Conservation (phyloP, 2,113 vertebrate genomes). For the Castor canadensis region DNA sequence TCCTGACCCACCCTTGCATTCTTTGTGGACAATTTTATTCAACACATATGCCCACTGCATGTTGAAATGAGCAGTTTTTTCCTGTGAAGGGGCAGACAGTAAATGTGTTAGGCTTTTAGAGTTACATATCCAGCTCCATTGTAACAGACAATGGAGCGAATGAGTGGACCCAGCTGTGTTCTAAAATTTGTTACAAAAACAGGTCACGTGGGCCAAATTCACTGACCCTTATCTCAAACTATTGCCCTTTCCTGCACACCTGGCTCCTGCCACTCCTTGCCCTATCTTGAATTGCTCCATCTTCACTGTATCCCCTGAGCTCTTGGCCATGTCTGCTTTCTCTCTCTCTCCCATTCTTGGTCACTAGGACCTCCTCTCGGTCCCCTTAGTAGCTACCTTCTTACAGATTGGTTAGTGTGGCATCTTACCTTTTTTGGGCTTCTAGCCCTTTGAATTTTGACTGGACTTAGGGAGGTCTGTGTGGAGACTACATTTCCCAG, state of each 20-base stretch:
- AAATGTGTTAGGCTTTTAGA: not conserved
- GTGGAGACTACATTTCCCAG: not conserved
- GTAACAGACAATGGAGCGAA: not conserved
- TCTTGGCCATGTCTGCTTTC: not conserved
- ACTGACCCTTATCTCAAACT: not conserved
- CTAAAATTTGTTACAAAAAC: not conserved
- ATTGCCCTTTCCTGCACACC: not conserved
- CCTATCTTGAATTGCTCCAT: not conserved
- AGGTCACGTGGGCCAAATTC: not conserved
- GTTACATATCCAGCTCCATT: not conserved
- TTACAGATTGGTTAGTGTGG: not conserved
- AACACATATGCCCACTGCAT: not conserved
- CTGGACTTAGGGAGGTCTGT: not conserved
- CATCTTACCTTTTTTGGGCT: not conserved
- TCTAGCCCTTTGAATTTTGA: not conserved
- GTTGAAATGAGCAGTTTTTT: not conserved
- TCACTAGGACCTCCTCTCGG: not conserved
- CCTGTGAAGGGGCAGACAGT: not conserved
- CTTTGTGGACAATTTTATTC: not conserved
- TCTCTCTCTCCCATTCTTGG: not conserved
- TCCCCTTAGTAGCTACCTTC: not conserved
- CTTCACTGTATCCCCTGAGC: not conserved
- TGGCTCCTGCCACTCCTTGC: rapidly evolving
- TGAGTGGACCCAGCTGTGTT: not conserved
- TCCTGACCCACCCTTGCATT: not conserved